Evolutionary conservation across 2,888 invertebrate genomes (phyloP).

Genomic region (Strigamia transsilvanica): DNA sequence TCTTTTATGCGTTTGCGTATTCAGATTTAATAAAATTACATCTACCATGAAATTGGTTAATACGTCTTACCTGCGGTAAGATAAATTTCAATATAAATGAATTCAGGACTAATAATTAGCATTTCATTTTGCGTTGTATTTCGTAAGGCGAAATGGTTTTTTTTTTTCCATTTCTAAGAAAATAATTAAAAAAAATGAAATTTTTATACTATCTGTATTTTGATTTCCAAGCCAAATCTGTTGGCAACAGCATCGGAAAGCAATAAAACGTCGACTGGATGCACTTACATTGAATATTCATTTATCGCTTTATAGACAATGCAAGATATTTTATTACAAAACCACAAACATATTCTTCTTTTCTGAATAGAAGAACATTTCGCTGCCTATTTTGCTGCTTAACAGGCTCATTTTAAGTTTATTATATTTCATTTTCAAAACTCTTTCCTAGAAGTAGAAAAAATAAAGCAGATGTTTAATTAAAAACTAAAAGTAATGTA

Average conservation of each 20-base stretch:
- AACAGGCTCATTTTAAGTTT: conserved; percentile 11
- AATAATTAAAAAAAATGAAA: neutral
- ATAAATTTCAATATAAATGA: no score
- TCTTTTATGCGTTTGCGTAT: neutral
- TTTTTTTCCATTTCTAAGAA: neutral
- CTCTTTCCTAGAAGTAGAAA: neutral
- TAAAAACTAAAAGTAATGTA: neutral
- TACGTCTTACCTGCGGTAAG: neutral
- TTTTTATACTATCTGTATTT: neutral
- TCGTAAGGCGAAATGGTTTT: no score
- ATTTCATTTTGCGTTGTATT: no score
- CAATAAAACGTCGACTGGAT: conserved; percentile 8
- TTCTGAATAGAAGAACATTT: neutral
- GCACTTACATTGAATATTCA: conserved; percentile 34
- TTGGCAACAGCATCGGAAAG: conserved; percentile 33
- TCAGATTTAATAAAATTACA: neutral
- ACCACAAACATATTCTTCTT: conserved; percentile 29
- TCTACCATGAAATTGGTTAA: neutral
- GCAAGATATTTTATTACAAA: conserved; percentile 32
- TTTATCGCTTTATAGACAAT: conserved; percentile 45
- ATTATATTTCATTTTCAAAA: conserved; percentile 9
- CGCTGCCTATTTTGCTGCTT: conserved; percentile 18
- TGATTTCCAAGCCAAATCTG: neutral
- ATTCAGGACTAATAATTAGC: no score
- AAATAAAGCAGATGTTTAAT: neutral